Conservation (phyloP, 1,140 invertebrate genomes). For the Thaumatotibia leucotreta region DNA sequence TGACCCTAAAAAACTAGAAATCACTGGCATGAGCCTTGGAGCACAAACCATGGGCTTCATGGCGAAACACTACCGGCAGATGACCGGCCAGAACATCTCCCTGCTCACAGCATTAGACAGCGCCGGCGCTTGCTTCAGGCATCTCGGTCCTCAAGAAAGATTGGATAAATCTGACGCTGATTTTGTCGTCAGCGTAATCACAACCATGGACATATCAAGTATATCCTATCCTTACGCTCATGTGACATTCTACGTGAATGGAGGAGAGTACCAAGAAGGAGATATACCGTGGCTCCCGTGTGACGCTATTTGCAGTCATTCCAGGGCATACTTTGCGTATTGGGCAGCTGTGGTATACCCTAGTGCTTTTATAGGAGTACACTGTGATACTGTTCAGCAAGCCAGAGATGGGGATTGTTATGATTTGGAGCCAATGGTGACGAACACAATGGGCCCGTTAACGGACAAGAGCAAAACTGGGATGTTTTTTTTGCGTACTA, state of each 20-base stretch:
- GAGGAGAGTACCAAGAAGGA: slow-evolving; percentile 82
- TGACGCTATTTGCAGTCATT: slow-evolving; percentile 46
- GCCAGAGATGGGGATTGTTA: slow-evolving; percentile 47
- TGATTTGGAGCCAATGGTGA: slow-evolving; percentile 35
- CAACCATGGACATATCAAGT: slow-evolving; percentile 82
- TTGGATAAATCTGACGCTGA: slow-evolving; percentile 28
- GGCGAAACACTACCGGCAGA: slow-evolving; percentile 43
- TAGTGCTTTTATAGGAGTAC: slow-evolving; percentile 42
- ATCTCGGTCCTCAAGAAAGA: slow-evolving; percentile 44
- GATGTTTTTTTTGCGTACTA: slow-evolving; percentile 48
- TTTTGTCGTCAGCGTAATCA: slow-evolving; percentile 69
- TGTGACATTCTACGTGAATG: slow-evolving; percentile 82
- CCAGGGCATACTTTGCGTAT: slow-evolving; percentile 41
- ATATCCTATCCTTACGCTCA: slow-evolving; percentile 81
- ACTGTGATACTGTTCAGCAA: slow-evolving; percentile 56
- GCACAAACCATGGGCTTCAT: slow-evolving; percentile 51
- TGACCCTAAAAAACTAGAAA: slow-evolving; percentile 47
- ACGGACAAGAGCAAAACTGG: slow-evolving; percentile 40
- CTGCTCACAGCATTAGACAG: slow-evolving; percentile 56
- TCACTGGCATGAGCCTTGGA: slow-evolving; percentile 56
- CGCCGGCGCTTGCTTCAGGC: slow-evolving; percentile 58
- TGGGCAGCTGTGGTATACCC: slow-evolving; percentile 38
- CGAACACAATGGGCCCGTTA: slow-evolving; percentile 20
- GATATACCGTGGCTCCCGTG: slow-evolving; percentile 44
- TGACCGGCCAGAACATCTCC: slow-evolving; percentile 54